Conservation (phyloP, 2,797 vertebrate genomes). For the Astyanax mexicanus region DNA sequence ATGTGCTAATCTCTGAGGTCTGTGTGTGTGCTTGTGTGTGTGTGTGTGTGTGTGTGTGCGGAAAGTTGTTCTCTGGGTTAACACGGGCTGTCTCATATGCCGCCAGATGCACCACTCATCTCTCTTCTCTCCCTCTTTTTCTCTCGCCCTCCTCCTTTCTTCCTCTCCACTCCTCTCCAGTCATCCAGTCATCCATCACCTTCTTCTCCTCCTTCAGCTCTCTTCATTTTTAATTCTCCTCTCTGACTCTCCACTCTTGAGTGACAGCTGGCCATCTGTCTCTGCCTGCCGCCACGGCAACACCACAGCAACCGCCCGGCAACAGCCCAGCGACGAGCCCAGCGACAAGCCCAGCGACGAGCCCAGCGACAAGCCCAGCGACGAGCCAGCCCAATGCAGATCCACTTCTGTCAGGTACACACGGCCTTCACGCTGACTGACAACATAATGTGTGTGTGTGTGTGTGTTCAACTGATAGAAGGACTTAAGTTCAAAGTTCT, state of each 20-base stretch:
- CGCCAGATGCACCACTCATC: conserved; percentile 38
- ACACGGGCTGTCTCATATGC: not conserved
- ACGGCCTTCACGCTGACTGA: conserved; percentile 52
- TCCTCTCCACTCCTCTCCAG: conserved; percentile 37
- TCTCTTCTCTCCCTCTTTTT: conserved; percentile 41
- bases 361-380: too few relatives aligned
- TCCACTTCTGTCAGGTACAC: conserved; percentile 51
- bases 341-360: too few relatives aligned
- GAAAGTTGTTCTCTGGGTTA: conserved; percentile 33
- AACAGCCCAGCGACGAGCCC: conserved; percentile 45
- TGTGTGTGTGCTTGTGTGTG: conserved; percentile 56
- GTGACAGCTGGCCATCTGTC: conserved; percentile 64
- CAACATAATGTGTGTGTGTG: conserved; percentile 37
- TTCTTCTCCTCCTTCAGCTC: conserved; percentile 43
- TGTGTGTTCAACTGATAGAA: conserved; percentile 57
- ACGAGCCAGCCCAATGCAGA: conserved; percentile 47
- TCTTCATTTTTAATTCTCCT: conserved; percentile 44
- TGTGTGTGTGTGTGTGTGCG: too few relatives aligned
- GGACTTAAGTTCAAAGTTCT: conserved; percentile 39
- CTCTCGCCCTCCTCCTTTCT: conserved; percentile 47
- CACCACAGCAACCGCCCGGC: conserved; percentile 38
- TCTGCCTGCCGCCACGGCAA: conserved; percentile 57
- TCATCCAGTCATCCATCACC: conserved; percentile 53
- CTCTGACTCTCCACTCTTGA: conserved; percentile 52
- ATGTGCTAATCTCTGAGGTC: too few relatives aligned